Base-by-base conservation (phyloP, 2,888 invertebrate species). In the Bhutanitis thaidina region DNA sequence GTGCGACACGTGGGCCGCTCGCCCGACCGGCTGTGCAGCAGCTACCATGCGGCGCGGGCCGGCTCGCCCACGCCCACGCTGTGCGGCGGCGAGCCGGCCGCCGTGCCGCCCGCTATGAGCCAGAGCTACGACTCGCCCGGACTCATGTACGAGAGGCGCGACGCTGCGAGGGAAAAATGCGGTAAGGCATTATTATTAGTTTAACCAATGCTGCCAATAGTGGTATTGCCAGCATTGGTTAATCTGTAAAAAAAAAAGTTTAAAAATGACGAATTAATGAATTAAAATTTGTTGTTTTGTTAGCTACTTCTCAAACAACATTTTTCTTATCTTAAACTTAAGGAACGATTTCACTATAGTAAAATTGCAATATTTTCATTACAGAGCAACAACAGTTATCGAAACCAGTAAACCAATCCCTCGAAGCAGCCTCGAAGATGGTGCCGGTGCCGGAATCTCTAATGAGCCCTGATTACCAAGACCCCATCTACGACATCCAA, bases 391-490 rank as follows among this genome's bases (percentile, higher is more conserved):
- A n/a, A n/a, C n/a, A n/a, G n/a, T n/a, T 55, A 16, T 54, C 65
- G 1, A 86, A 80, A 58, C 77, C 79, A 2, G 69, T 73, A 1
- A 89, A 90, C 65, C 90, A 90, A 40, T 93, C 95, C 0, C 76
- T 96, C 53, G 94, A 95, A 68, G 95, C 96, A 8, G 94, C 96
- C 8, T 95, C 95, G 0, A 96, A 96, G 81, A 93, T 96, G 90
- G 94, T 96, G 0, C 96, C 96, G 0, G 96, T 96, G 25, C 96
- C 96, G 0, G 96, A 96, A 74, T 94, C 95, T 0, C 84, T 96
- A 1, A 95, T 96, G 94, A 96, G 96, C 69, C 96, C 95, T 0
- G 95, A 95, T 74, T 94, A 94, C 74, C 91, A 90, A 53, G 90
- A 90, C 57, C 90, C 90, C 0, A 83, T 90, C 5, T 90, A 86